A percentile compares a stretch with the other conserved stretches of the same genome.
Conservation (phyloP, 2,888 invertebrate genomes). For the Scaptomyza cyrtandrae region DNA sequence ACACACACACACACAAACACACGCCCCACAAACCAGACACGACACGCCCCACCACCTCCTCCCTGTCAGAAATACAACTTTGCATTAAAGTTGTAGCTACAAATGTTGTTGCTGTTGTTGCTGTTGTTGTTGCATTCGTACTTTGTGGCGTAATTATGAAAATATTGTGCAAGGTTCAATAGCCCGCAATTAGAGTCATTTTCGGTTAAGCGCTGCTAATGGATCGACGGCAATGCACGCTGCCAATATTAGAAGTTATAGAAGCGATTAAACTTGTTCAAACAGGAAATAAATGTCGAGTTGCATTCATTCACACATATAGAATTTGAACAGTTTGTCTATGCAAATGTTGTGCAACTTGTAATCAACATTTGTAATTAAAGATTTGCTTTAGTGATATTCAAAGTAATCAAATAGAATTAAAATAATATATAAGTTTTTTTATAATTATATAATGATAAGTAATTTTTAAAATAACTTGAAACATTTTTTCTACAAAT, state of each 20-base stretch:
- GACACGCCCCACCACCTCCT: not conserved
- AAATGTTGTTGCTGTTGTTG: slow-evolving; percentile 16
- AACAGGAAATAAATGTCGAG: slow-evolving; percentile 42
- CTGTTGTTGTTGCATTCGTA: slow-evolving; percentile 23
- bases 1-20: not conserved
- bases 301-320: slow-evolving; percentile 12
- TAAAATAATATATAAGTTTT: not conserved
- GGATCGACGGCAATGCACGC: slow-evolving; percentile 11
- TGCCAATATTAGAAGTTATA: not conserved
- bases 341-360: slow-evolving; percentile 7
- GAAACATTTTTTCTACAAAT: too few relatives aligned
- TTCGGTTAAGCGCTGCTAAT: slow-evolving; percentile 47
- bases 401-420: not conserved
- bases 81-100: slow-evolving; percentile 44
- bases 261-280: slow-evolving; percentile 6
- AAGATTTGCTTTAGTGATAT: not conserved
- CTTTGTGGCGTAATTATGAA: slow-evolving; percentile 71
- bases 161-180: slow-evolving; percentile 77
- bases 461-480: too few relatives aligned
- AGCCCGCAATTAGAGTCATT: slow-evolving; percentile 62
- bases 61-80: slow-evolving; percentile 23
- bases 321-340: slow-evolving; percentile 17
- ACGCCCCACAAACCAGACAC: not conserved
- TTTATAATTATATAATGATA: not conserved
- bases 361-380: not conserved